Percentiles rank a stretch among this genome's conserved stretches.
These are phyloP conservation scores for Crepidodera aurea DNA, from an alignment of 2,888 invertebrate species.

Conservation along the genomic window DNA sequence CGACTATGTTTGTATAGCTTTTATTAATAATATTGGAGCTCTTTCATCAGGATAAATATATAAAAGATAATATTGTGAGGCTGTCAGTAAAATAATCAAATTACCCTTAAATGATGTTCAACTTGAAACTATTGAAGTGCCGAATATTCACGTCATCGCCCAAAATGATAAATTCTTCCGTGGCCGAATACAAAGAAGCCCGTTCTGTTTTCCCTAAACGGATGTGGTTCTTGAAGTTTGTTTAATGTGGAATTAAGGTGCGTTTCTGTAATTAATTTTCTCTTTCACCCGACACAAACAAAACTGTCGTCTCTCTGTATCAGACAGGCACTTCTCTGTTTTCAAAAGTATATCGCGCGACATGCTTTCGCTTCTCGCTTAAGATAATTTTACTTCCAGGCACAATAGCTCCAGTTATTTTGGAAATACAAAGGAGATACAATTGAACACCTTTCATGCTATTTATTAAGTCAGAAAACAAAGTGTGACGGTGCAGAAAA, in stretches of 20 bases:
- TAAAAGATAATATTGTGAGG: no score
- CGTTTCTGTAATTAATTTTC: conserved; percentile 45
- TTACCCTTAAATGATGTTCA: not conserved
- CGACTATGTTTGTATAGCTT: no score
- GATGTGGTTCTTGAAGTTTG: conserved; percentile 41
- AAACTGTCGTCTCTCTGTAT: conserved; percentile 43
- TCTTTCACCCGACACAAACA: conserved; percentile 43
- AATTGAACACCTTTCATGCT: conserved; percentile 19
- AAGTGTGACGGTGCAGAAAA: no score
- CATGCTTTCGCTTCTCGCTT: conserved; percentile 3
- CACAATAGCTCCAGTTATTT: conserved; percentile 20
- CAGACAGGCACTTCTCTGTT: conserved; percentile 41
- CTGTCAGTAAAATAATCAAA: no score
- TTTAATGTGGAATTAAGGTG: conserved; percentile 42
- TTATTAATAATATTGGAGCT: no score
- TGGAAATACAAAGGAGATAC: conserved; percentile 21
- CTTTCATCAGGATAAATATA: no score
- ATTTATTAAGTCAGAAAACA: no score
- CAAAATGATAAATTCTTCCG: conserved; percentile 21
- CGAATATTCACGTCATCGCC: conserved; percentile 19
- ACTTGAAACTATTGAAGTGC: not conserved
- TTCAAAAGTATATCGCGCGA: conserved; percentile 32
- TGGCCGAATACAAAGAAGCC: conserved; percentile 35
- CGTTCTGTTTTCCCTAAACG: conserved; percentile 38
- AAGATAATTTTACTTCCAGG: conserved; percentile 19